These are phyloP conservation scores for Lacanobia wlatinum DNA, from an alignment of 2,888 invertebrate species.

Conservation along the genomic window DNA sequence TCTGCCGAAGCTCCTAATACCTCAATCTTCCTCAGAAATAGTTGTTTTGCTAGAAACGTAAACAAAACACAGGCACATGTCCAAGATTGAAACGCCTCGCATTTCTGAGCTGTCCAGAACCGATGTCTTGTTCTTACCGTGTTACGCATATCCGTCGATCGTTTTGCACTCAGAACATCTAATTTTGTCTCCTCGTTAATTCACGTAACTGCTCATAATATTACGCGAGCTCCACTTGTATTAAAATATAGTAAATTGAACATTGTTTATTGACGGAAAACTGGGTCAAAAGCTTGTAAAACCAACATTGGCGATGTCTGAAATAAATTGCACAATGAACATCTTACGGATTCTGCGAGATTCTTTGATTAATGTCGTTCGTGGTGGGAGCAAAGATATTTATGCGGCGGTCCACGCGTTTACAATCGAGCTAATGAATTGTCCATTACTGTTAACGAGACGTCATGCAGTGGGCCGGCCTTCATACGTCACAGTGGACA, in stretches of 20 bases:
- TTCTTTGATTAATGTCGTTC: constrained; percentile 22
- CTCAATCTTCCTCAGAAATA: constrained; percentile 27
- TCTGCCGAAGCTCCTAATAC: constrained; percentile 3
- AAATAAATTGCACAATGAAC: constrained; percentile 40
- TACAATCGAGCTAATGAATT: constrained; percentile 67
- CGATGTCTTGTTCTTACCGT: constrained; percentile 25
- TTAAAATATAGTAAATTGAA: constrained; percentile 39
- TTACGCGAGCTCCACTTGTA: constrained; percentile 24
- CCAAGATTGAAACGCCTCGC: constrained; percentile 37
- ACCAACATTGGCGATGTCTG: constrained; percentile 25
- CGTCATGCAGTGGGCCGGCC: constrained; percentile 63
- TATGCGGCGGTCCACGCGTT: constrained; percentile 34
- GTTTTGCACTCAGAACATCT: constrained; percentile 38
- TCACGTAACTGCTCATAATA: constrained; percentile 35
- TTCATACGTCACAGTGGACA: constrained; percentile 43
- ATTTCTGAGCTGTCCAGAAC: constrained; percentile 37
- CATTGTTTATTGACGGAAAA: constrained; percentile 40
- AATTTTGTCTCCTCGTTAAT: constrained; percentile 57
- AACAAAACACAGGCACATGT: constrained; percentile 53
- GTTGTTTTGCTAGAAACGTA: constrained; percentile 24
- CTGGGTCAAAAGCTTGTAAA: constrained; percentile 57
- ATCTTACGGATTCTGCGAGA: constrained; percentile 30
- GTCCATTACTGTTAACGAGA: constrained; percentile 66
- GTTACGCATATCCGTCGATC: constrained; percentile 48
- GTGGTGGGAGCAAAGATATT: constrained; percentile 45